A percentile compares a stretch with the other conserved stretches of the same genome.
These are phyloP conservation scores for Laodelphax striatellus DNA, from an alignment of 1,140 invertebrate genomes.

Conservation along the genomic window DNA sequence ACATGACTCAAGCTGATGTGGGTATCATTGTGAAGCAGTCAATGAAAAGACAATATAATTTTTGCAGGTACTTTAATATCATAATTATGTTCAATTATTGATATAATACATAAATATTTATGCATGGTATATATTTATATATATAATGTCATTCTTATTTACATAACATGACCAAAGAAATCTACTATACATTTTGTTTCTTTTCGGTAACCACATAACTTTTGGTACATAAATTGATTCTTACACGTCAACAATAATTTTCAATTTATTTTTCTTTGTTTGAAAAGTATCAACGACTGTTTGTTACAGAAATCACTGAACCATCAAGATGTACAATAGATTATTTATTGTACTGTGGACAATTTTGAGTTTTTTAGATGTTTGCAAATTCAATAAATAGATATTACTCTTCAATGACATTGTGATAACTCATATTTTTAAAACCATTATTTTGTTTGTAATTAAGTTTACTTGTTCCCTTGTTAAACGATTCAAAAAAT, in stretches of 20 bases:
- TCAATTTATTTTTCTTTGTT: conserved; percentile 12
- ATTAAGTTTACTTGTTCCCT: too few species aligned
- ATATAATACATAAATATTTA: conserved; percentile 18
- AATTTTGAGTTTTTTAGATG: neutral
- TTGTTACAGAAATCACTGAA: neutral
- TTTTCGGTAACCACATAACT: conserved; percentile 20
- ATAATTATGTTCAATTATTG: conserved; percentile 16
- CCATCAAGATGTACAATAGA: neutral
- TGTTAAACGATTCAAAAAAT: too few species aligned
- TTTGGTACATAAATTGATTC: conserved; percentile 15
- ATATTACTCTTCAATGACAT: too few species aligned
- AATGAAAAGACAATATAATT: conserved; percentile 4
- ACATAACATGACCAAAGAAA: neutral
- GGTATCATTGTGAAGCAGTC: too few species aligned
- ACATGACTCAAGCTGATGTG: too few species aligned
- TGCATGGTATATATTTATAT: conserved; percentile 16
- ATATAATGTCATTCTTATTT: conserved; percentile 13
- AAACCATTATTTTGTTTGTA: too few species aligned
- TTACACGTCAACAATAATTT: too few species aligned
- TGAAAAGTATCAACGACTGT: conserved; percentile 4
- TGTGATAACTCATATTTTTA: too few species aligned
- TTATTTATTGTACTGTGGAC: conserved; percentile 2
- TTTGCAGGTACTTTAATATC: conserved; percentile 24
- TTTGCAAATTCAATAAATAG: neutral
- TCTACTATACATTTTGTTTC: conserved; percentile 19